A percentile compares a stretch with the other conserved stretches of the same genome.
These are phyloP conservation scores for Apeltes quadracus DNA, from an alignment of 2,113 vertebrate genomes.

Conservation along the genomic window DNA sequence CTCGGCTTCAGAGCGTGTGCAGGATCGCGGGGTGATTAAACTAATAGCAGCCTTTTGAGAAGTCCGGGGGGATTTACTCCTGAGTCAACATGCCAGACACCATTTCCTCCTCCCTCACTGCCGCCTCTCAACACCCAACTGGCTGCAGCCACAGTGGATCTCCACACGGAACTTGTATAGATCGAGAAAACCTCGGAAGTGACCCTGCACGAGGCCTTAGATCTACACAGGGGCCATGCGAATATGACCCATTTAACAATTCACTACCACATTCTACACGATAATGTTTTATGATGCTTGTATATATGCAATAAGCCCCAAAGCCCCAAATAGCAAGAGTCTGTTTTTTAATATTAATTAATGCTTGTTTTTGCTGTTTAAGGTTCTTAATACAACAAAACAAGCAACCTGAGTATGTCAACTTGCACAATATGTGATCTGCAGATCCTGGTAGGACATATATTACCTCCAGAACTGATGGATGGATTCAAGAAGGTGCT, in stretches of 20 bases:
- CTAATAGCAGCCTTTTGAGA: constrained; percentile 75
- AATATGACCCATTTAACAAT: constrained; percentile 20
- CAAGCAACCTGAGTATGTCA: neutral
- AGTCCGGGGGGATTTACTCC: constrained; percentile 77
- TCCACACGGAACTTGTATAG: constrained; percentile 63
- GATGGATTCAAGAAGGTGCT: neutral
- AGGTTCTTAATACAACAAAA: neutral
- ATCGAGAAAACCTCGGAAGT: constrained; percentile 60
- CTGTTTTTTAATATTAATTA: neutral
- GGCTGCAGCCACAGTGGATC: constrained; percentile 52
- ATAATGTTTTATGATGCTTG: neutral
- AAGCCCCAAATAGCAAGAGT: neutral
- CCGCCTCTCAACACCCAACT: constrained; percentile 71
- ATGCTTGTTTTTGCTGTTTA: neutral
- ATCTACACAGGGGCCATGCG: constrained; percentile 31
- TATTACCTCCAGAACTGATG: neutral
- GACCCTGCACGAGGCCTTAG: constrained; percentile 55
- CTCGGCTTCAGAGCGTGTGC: constrained; percentile 54
- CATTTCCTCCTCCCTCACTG: constrained; percentile 78
- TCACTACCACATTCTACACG: neutral
- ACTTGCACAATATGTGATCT: neutral
- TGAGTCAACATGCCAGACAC: constrained; percentile 82
- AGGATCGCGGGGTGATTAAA: constrained; percentile 73
- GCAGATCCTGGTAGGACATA: neutral
- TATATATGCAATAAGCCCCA: neutral